Evolutionary conservation across 2,113 vertebrate species (phyloP).

Genomic region (Bagarius yarrelli): DNA sequence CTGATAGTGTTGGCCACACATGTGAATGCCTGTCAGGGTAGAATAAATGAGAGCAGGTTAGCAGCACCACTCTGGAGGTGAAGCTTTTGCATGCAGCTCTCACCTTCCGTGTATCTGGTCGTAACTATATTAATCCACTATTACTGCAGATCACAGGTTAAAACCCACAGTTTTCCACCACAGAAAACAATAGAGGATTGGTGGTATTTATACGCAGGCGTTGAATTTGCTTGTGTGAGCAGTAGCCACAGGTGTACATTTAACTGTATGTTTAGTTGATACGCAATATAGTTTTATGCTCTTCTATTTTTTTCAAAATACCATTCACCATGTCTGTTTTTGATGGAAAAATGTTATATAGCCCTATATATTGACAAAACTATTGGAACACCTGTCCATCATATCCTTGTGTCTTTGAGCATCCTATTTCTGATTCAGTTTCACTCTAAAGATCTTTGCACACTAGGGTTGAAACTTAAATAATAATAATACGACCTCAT

Average conservation of each 20-base stretch:
- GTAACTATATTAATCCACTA: slow-evolving; percentile 52
- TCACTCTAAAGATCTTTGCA: too few relatives aligned
- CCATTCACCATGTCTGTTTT: background rate
- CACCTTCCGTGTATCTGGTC: slow-evolving; percentile 53
- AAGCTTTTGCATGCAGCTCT: slow-evolving; percentile 54
- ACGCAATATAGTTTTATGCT: slow-evolving; percentile 14
- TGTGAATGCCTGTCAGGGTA: slow-evolving; percentile 23
- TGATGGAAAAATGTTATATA: background rate
- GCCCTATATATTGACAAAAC: background rate
- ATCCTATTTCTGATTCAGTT: too few relatives aligned
- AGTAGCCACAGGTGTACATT: slow-evolving; percentile 8
- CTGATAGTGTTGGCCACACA: slow-evolving; percentile 9
- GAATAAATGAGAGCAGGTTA: slow-evolving; percentile 34
- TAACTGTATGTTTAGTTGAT: slow-evolving; percentile 33
- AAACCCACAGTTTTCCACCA: slow-evolving; percentile 14
- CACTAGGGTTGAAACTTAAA: too few relatives aligned
- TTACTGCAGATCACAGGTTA: slow-evolving; percentile 35
- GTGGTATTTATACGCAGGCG: slow-evolving; percentile 12
- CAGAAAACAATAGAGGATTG: slow-evolving; percentile 26
- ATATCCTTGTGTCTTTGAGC: too few relatives aligned
- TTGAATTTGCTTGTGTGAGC: slow-evolving; percentile 21
- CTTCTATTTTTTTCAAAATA: slow-evolving; percentile 2
- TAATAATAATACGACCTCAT: too few relatives aligned
- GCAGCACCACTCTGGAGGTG: slow-evolving; percentile 47
- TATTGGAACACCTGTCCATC: too few relatives aligned